Conservation (phyloP, 2,113 vertebrate genomes). For the Eulacestoma nigropectus region DNA sequence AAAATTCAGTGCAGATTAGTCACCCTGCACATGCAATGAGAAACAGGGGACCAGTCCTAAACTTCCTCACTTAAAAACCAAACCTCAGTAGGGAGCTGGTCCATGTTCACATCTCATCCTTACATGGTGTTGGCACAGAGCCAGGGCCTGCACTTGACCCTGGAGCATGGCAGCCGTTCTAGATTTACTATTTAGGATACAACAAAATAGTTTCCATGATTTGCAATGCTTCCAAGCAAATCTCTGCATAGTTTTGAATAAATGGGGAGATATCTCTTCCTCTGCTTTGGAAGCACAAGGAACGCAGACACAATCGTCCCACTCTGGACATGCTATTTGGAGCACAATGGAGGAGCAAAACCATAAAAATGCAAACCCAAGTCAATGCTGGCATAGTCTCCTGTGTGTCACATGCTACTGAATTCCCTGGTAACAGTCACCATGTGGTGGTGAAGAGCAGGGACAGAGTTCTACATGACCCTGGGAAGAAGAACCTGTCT, state of each 20-base stretch:
- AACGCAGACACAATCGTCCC: not conserved
- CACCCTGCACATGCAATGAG: not conserved
- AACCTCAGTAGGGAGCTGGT: not conserved
- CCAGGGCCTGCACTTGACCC: not conserved
- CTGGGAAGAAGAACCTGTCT: not conserved
- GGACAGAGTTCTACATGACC: not conserved
- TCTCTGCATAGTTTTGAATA: not conserved
- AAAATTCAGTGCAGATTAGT: not conserved
- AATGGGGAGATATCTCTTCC: not conserved
- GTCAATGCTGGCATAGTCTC: not conserved
- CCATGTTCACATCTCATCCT: constrained; percentile 8
- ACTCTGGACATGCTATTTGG: not conserved
- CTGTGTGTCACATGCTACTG: not conserved
- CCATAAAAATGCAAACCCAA: not conserved
- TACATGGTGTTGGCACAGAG: constrained; percentile 19
- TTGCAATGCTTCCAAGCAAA: constrained; percentile 40
- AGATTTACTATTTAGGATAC: constrained; percentile 18
- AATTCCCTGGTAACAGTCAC: not conserved
- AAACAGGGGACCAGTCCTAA: not conserved
- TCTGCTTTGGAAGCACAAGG: not conserved
- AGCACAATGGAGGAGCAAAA: not conserved
- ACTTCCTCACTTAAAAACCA: not conserved
- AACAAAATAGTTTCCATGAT: constrained; percentile 37
- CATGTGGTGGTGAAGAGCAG: not conserved
- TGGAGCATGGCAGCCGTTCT: not conserved